These are phyloP conservation scores for Samia ricini DNA, from an alignment of 1,140 invertebrate genomes.

Conservation along the genomic window DNA sequence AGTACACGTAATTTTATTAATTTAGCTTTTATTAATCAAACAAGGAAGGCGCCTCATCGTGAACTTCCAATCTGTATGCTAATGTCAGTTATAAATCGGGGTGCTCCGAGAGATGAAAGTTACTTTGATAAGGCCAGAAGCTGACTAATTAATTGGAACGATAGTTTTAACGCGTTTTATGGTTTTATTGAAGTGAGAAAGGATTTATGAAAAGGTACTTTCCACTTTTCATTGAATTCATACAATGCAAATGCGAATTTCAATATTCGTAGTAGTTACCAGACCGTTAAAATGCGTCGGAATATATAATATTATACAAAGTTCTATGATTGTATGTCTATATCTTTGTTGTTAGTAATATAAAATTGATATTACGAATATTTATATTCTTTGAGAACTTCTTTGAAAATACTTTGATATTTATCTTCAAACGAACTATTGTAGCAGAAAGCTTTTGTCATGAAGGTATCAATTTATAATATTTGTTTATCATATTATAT, in stretches of 20 bases:
- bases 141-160: constrained; percentile 29
- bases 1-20: neutral
- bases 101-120: constrained; percentile 8
- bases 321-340: too few species aligned
- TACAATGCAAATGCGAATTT: neutral
- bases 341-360: too few species aligned
- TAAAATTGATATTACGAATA: too few species aligned
- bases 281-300: neutral
- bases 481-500: too few species aligned
- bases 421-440: too few species aligned
- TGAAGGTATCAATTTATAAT: too few species aligned
- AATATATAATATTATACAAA: too few species aligned
- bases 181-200: constrained; percentile 21
- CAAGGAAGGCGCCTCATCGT: neutral
- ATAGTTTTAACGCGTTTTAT: constrained; percentile 27
- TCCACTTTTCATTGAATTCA: neutral
- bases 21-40: neutral
- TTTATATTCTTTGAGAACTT: too few species aligned
- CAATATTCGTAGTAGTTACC: neutral
- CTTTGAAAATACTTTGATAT: too few species aligned
- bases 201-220: constrained; percentile 15
- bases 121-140: neutral
- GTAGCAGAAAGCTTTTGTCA: too few species aligned
- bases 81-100: constrained; percentile 49
- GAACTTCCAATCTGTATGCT: constrained; percentile 59